A percentile compares a stretch with the other conserved stretches of the same genome.
Evolutionary conservation across 1,140 invertebrate genomes (phyloP).

Genomic region (Conus ventricosus): DNA sequence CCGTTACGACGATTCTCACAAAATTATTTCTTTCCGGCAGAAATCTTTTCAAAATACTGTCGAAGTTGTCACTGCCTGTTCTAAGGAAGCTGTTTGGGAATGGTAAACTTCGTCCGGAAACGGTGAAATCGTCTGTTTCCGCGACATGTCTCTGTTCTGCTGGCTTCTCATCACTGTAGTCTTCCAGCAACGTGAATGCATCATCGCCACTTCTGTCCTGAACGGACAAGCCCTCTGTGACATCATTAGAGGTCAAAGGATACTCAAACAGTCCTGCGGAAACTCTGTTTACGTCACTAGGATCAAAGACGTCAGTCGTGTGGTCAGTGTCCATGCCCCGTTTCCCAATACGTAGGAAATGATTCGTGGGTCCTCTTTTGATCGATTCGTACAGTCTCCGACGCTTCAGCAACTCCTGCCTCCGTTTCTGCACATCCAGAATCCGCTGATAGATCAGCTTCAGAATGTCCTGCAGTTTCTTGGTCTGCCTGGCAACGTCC

Average conservation of each 20-base stretch:
- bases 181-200: too few relatives aligned
- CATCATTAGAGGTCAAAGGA: too few relatives aligned
- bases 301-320: too few relatives aligned
- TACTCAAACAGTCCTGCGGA: too few relatives aligned
- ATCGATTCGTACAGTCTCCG: background rate
- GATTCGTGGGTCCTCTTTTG: background rate
- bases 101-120: background rate
- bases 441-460: background rate
- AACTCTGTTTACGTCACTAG: too few relatives aligned
- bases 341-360: background rate
- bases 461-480: background rate
- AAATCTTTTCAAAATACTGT: background rate
- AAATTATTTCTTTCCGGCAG: background rate
- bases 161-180: too few relatives aligned
- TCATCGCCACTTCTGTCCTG: too few relatives aligned
- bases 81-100: background rate
- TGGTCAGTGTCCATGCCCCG: background rate
- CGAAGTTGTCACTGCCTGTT: background rate
- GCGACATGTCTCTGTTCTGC: too few relatives aligned
- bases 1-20: background rate
- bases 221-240: too few relatives aligned
- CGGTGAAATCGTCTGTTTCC: too few relatives aligned
- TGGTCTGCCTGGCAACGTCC: background rate
- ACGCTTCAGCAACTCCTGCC: background rate
- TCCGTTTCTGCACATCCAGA: background rate